Evolutionary conservation across 2,113 vertebrate species (phyloP), one percentile per base, ranked within the genome.

Genomic region (Cephalophus harveyi): DNA sequence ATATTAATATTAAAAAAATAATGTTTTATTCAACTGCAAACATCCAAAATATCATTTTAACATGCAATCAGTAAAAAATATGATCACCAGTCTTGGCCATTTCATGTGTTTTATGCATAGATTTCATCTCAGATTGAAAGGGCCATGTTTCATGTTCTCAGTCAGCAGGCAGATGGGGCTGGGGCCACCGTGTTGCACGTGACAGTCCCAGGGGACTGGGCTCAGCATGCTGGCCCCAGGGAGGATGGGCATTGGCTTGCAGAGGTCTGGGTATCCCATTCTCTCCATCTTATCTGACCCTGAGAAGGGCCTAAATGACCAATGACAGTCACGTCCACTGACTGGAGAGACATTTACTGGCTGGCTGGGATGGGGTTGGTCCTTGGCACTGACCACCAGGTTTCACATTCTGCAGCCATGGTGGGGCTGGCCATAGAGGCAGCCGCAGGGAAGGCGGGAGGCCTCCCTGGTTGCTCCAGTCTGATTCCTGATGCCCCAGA

Each of bases 1-100:
- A 76, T 79, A 11, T 62, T 93, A 78, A n/a, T 50, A 23, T 54
- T 87, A 2, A 0, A 0, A 7, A 50, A 81, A 50, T 21, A 21
- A 12, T 30, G 2, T 81, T 81, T 50, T 50, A 50, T 81, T 81
- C 28, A 96, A 25, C 33, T 3, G 11, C 25, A 46, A 27, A 28
- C 33, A 71, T 21, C 86, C 30, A 59, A 76, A 40, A 36, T 55
- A 33, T 62, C 43, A 52, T 64, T 74, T 87, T 36, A 87, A 36
- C 7, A 7, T 55, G 17, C 25, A 78, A 48, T 57, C 7, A 48
- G 3, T 88, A 27, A 60, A 52, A 83, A 52, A 30, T 54, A 57
- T 33, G n/a, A 79, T 40, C 36, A 85, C 48, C 7, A 57, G 67
- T 57, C 84, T 64, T 78, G 55, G 55, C 36, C 82, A 40, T 36